phyloP scores from a whole-genome alignment of 1,140 invertebrate species.

The Andrena cerasifolii region DNA sequence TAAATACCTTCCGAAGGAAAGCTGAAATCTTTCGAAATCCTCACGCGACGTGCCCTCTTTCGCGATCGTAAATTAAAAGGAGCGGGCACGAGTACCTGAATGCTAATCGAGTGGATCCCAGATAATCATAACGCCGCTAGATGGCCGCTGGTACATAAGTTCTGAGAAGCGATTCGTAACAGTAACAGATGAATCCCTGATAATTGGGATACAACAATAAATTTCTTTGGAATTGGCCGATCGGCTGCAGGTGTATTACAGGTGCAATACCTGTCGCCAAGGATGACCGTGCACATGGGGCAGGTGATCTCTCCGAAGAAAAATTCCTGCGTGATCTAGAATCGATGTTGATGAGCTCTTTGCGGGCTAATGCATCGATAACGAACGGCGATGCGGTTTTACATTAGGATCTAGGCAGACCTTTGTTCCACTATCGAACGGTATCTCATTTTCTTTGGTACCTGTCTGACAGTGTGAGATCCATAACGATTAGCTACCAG shows the following conservation, averaged over 20 bases:
- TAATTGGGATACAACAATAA: slow-evolving; percentile 54
- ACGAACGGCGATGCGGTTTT: slow-evolving; percentile 26
- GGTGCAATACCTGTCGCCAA: slow-evolving; percentile 64
- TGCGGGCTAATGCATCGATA: slow-evolving; percentile 37
- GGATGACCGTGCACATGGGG: slow-evolving; percentile 55
- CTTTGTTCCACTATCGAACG: background rate
- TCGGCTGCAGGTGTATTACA: slow-evolving; percentile 63
- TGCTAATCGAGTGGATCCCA: background rate
- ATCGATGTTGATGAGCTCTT: slow-evolving; percentile 56
- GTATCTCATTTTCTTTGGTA: background rate
- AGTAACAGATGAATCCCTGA: slow-evolving; percentile 45
- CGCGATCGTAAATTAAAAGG: background rate
- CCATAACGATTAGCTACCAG: background rate
- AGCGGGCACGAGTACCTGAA: background rate
- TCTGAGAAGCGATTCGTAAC: slow-evolving; percentile 27
- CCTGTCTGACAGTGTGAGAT: too few relatives aligned
- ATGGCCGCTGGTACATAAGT: slow-evolving; percentile 26
- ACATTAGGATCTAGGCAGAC: background rate
- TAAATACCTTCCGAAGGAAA: background rate
- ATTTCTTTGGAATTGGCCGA: slow-evolving; percentile 57
- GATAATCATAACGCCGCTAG: slow-evolving; percentile 12
- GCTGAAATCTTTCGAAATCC: background rate
- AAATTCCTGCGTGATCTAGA: slow-evolving; percentile 47
- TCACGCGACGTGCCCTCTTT: background rate
- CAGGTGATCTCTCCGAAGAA: slow-evolving; percentile 54